A percentile compares a stretch with the other conserved stretches of the same genome.
These are phyloP conservation scores for Drosophila bipectinata DNA, from an alignment of 1,140 invertebrate species.

Conservation along the genomic window DNA sequence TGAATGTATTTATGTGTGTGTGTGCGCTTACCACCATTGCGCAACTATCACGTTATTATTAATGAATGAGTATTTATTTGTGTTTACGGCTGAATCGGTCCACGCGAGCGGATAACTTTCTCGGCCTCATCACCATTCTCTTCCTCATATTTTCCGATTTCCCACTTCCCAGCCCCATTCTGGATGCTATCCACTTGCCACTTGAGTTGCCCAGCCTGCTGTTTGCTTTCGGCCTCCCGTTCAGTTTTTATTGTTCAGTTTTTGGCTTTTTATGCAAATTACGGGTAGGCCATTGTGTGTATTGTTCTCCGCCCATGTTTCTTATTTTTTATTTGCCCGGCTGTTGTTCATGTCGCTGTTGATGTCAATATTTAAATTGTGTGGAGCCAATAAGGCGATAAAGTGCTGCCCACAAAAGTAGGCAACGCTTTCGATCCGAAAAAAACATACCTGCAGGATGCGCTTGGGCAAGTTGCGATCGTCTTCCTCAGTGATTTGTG, in stretches of 20 bases:
- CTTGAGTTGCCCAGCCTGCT: slow-evolving; percentile 34
- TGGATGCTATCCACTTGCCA: slow-evolving; percentile 21
- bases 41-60: slow-evolving; percentile 79
- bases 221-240: slow-evolving; percentile 20
- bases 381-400: slow-evolving; percentile 45
- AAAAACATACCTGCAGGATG: slow-evolving; percentile 85
- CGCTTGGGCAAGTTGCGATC: slow-evolving; percentile 87
- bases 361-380: slow-evolving; percentile 71
- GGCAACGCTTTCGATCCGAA: slow-evolving; percentile 4
- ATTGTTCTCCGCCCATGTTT: slow-evolving; percentile 17
- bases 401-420: slow-evolving; percentile 35
- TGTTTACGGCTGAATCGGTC: slow-evolving; percentile 68
- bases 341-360: slow-evolving; percentile 15
- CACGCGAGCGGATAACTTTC: slow-evolving; percentile 31
- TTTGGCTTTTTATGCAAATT: slow-evolving; percentile 75
- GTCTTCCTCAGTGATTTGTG: slow-evolving; percentile 88
- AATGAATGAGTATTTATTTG: slow-evolving; percentile 82
- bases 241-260: slow-evolving; percentile 32
- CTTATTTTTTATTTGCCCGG: slow-evolving; percentile 2
- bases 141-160: slow-evolving; percentile 24
- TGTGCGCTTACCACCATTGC: slow-evolving; percentile 26
- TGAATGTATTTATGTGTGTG: slow-evolving; percentile 26
- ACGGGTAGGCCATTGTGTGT: slow-evolving; percentile 45
- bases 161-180: slow-evolving; percentile 29
- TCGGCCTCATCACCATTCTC: neutral